Evolutionary conservation across 2,113 vertebrate species (phyloP).

Genomic region (Plecturocebus donacophilus): DNA sequence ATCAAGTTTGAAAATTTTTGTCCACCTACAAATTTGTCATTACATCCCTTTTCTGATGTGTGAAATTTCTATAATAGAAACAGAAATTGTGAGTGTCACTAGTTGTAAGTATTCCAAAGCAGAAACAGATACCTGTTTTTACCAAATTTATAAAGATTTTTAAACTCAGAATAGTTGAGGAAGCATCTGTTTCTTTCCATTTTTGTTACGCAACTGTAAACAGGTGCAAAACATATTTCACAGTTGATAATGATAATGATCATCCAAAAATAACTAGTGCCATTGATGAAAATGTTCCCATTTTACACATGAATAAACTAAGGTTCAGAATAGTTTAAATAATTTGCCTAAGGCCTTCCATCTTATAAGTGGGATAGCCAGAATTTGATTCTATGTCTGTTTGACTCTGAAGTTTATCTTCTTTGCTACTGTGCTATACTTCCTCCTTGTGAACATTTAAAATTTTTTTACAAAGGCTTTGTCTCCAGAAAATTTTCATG

Average conservation of each 20-base stretch:
- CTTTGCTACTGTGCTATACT: not conserved
- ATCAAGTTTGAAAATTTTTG: constrained; percentile 13
- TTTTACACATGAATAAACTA: not conserved
- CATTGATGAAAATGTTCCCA: not conserved
- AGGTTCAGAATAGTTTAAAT: not conserved
- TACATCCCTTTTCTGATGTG: not conserved
- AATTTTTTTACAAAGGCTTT: constrained; percentile 11
- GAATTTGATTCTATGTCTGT: not conserved
- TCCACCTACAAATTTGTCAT: constrained; percentile 22
- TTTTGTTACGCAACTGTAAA: not conserved
- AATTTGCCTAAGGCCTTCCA: not conserved
- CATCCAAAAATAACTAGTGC: not conserved
- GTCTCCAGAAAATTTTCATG: not conserved
- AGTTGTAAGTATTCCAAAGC: constrained; percentile 18
- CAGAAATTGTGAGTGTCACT: constrained; percentile 1
- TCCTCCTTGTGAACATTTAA: not conserved
- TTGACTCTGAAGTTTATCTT: not conserved
- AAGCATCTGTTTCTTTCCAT: not conserved
- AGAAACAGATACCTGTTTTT: not conserved
- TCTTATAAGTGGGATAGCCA: not conserved
- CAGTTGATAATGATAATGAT: not conserved
- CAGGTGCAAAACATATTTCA: not conserved
- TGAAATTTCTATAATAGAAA: constrained; percentile 24
- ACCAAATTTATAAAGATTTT: constrained; percentile 31
- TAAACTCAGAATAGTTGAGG: not conserved